Percentiles rank a stretch among this genome's conserved stretches.
These are phyloP conservation scores for Thera britannica DNA, from an alignment of 2,888 invertebrate genomes.

Conservation along the genomic window DNA sequence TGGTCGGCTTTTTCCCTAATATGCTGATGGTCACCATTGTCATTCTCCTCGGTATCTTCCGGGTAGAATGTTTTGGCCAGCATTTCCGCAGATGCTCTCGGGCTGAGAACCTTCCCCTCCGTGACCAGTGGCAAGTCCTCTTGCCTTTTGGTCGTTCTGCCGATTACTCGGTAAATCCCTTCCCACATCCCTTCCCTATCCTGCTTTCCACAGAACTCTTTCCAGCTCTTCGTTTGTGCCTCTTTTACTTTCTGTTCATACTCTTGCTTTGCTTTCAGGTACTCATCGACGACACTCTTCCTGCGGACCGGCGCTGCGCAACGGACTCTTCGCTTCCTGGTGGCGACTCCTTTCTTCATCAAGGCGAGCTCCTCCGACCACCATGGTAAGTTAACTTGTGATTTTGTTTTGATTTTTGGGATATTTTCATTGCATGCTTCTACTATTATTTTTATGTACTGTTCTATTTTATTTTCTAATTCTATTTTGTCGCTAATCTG, in stretches of 20 bases:
- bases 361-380: conserved; percentile 11
- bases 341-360: conserved; percentile 2
- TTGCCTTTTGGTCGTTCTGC: neutral
- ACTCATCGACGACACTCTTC: too few relatives aligned
- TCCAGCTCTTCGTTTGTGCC: neutral
- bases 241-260: too few relatives aligned
- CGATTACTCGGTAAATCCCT: too few relatives aligned
- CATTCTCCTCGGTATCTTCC: conserved; percentile 1
- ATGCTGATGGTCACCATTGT: conserved; percentile 17
- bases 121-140: neutral
- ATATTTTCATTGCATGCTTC: conserved; percentile 11
- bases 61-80: conserved; percentile 29
- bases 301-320: too few relatives aligned
- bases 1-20: conserved; percentile 6
- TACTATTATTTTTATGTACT: conserved; percentile 7
- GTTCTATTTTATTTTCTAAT: conserved; percentile 4
- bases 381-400: conserved; percentile 27
- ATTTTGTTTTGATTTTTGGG: conserved; percentile 9
- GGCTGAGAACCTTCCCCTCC: too few relatives aligned
- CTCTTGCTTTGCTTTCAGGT: too few relatives aligned
- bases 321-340: too few relatives aligned
- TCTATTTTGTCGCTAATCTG: conserved; percentile 17
- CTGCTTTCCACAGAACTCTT: neutral
- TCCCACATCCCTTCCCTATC: too few relatives aligned
- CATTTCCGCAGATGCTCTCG: conserved; percentile 8